Percentiles rank a stretch among this genome's conserved stretches.
Conservation (phyloP, 2,113 vertebrate genomes). For the Pterocles orientalis region DNA sequence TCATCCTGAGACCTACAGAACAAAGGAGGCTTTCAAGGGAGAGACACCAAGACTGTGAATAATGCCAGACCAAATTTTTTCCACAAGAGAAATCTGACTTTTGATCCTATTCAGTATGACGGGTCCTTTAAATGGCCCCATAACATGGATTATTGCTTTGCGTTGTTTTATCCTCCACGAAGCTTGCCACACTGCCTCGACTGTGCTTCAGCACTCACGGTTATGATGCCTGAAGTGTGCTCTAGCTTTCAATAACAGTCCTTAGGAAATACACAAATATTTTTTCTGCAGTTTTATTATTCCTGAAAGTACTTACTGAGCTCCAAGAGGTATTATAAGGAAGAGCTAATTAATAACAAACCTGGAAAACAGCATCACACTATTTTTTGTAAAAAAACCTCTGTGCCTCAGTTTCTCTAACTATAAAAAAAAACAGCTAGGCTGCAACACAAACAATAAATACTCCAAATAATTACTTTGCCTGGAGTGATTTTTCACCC, state of each 20-base stretch:
- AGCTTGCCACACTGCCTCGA: neutral
- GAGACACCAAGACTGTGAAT: constrained; percentile 5
- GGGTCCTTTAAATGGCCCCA: constrained; percentile 2
- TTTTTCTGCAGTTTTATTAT: neutral
- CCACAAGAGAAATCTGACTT: constrained; percentile 12
- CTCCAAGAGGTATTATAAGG: neutral
- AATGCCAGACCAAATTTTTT: constrained; percentile 41
- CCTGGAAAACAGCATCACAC: neutral
- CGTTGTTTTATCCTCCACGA: neutral
- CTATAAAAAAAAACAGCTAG: neutral
- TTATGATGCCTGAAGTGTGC: neutral
- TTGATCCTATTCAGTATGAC: neutral
- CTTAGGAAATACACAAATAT: neutral
- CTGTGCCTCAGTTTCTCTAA: neutral
- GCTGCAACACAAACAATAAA: neutral
- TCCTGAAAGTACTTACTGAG: neutral
- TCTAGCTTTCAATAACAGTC: neutral
- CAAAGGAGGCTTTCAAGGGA: neutral
- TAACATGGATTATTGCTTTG: neutral
- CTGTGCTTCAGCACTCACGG: neutral
- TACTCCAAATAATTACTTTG: neutral
- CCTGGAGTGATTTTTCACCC: neutral
- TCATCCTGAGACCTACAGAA: neutral
- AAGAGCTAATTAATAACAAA: neutral
- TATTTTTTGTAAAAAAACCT: neutral